These are phyloP conservation scores for Lophotriccus pileatus DNA, from an alignment of 2,797 vertebrate species.

Conservation along the genomic window DNA sequence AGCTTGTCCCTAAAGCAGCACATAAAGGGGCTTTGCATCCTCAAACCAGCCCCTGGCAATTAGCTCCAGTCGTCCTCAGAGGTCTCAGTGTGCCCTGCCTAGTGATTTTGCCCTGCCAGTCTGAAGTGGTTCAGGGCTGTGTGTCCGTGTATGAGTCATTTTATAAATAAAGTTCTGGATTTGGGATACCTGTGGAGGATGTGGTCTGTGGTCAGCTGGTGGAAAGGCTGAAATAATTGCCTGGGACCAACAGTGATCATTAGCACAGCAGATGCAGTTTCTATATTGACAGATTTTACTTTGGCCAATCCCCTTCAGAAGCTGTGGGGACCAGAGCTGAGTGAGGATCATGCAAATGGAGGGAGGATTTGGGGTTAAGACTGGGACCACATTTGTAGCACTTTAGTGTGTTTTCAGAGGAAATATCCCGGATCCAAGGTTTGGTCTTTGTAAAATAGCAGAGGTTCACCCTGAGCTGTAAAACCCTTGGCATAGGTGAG, in stretches of 20 bases:
- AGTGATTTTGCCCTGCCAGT: neutral
- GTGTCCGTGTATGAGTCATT: constrained; percentile 20
- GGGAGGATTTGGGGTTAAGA: neutral
- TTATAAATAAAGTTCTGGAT: constrained; percentile 56
- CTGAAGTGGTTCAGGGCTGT: neutral
- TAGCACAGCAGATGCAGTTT: neutral
- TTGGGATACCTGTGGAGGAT: neutral
- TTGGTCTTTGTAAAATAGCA: neutral
- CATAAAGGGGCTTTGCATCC: neutral
- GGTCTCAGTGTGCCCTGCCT: neutral
- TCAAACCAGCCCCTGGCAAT: neutral
- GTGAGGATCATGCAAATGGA: neutral
- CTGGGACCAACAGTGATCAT: neutral
- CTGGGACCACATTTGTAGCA: fast-evolving
- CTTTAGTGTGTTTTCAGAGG: neutral
- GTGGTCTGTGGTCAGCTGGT: neutral
- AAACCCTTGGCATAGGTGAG: neutral
- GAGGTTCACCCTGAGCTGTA: neutral
- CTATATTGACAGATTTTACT: neutral
- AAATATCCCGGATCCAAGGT: neutral
- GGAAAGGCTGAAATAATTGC: neutral
- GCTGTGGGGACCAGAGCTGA: neutral
- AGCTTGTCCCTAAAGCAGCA: constrained; percentile 14
- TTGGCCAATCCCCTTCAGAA: neutral
- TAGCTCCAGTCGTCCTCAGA: neutral